Percentiles rank a stretch among this genome's conserved stretches.
phyloP scores from a whole-genome alignment of 2,888 invertebrate genomes.

The Acrobasis repandana region DNA sequence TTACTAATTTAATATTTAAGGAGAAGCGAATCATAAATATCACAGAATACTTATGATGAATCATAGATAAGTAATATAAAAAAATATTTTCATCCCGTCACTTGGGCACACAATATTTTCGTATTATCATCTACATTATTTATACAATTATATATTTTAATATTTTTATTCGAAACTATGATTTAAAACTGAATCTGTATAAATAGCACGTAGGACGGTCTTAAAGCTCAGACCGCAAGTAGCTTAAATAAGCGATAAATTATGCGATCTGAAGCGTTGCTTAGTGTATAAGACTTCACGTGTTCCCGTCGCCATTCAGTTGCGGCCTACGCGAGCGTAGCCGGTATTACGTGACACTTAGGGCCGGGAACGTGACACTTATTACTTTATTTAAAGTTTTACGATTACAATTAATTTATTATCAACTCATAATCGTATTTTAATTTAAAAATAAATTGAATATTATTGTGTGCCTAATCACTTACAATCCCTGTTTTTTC shows the following conservation, averaged over 20 bases:
- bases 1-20: slow-evolving; percentile 1
- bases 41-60: slow-evolving; percentile 14
- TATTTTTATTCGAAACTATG: too few relatives aligned
- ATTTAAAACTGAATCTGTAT: too few relatives aligned
- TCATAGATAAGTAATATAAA: neutral
- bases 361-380: too few relatives aligned
- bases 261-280: too few relatives aligned
- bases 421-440: neutral
- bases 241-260: too few relatives aligned
- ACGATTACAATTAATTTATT: neutral
- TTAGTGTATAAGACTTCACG: too few relatives aligned
- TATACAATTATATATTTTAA: neutral
- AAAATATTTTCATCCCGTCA: neutral
- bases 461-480: slow-evolving; percentile 14
- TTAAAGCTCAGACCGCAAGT: too few relatives aligned
- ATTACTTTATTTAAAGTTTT: too few relatives aligned
- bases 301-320: too few relatives aligned
- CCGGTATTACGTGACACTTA: too few relatives aligned
- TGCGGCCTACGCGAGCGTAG: too few relatives aligned
- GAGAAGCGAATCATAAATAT: slow-evolving; percentile 16
- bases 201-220: too few relatives aligned
- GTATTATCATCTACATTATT: neutral
- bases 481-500: slow-evolving; percentile 19
- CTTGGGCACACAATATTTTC: slow-evolving; percentile 14
- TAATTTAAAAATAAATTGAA: slow-evolving; percentile 3